Evolutionary conservation across 2,888 invertebrate genomes (phyloP), one percentile per base, ranked within the genome.

Genomic region (Gasteruption jaculator): DNA sequence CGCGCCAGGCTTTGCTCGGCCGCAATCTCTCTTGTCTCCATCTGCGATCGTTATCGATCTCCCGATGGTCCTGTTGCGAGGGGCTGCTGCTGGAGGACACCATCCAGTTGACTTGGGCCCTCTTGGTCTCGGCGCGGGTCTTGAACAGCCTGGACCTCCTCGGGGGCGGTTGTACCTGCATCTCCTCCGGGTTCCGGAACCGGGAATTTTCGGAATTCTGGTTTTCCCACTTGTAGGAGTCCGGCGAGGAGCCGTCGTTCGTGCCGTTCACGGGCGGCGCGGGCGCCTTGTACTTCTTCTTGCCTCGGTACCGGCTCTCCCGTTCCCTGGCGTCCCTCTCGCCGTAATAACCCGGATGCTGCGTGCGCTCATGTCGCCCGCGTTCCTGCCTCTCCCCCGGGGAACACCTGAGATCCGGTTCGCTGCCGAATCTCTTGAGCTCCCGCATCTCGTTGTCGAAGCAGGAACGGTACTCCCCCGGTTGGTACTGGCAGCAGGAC

Each of bases 281-380:
- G 12, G 86, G 86, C 3, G 88, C 88, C 73, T 82, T 80, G 63
- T 86, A 86, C 70, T 87, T 87, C 65, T 88, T 83, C 57, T 83
- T 83, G 59, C 83, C 83, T 42, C 79, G 58, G 46, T 62, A 65
- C 21, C 59, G 57, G 38, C 54, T 59, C 38, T 64, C 64, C 49
- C 71, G 74, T 45, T 77, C 77, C 58, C 74, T 74, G 34, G 72
- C 68, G 18, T 71, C 66, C 27, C 73, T 69, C 46, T 71, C 72
- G 29, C 72, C 64, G 38, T 68, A 65, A 27, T 53, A 47, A 4
- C 22, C 32, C 8, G 61, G 46, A 6, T 38, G 53, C 12, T 50
- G 38, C 14, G 46, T 20, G 11, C 37, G 37, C 18, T 43, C 46
- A 26, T 43, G 49, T 30, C 46, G 46, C 18, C 44, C 41, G 39